These are phyloP conservation scores for Drosophila austrosaltans DNA, from an alignment of 2,888 invertebrate species.

Conservation along the genomic window DNA sequence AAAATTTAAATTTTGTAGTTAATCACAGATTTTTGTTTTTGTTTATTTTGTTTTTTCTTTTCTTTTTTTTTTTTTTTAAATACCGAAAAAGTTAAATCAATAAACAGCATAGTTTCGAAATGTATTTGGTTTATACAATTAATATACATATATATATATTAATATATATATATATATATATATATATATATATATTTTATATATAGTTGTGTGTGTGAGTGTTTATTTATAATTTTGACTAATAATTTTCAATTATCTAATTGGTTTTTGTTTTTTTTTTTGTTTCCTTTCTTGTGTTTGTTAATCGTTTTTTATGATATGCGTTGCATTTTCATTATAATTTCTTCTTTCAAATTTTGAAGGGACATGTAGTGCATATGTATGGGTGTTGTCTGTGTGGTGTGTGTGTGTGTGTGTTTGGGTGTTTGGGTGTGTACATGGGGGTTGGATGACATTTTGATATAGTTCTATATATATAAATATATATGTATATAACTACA, in stretches of 20 bases:
- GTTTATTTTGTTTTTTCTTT: conserved; percentile 49
- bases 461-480: conserved; percentile 1
- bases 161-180: conserved; percentile 45
- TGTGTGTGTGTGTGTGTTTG: conserved; percentile 1
- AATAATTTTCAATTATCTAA: conserved; percentile 81
- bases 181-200: conserved; percentile 44
- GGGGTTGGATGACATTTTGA: conserved; percentile 4
- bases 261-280: conserved; percentile 45
- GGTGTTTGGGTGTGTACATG: neutral
- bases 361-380: neutral
- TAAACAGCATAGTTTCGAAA: conserved; percentile 74
- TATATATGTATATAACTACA: conserved; percentile 4
- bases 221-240: conserved; percentile 78
- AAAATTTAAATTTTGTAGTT: conserved; percentile 82
- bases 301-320: conserved; percentile 58
- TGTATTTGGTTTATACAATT: conserved; percentile 50
- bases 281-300: conserved; percentile 32
- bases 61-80: conserved; percentile 73
- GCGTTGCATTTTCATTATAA: conserved; percentile 66
- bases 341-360: conserved; percentile 30
- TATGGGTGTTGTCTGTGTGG: conserved; percentile 22
- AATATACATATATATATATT: conserved; percentile 41
- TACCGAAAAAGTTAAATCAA: conserved; percentile 81
- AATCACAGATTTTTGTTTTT: conserved; percentile 81
- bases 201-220: neutral